Percentiles rank a stretch among this genome's conserved stretches.
Conservation (phyloP, 2,113 vertebrate genomes). For the Pituophis catenifer region DNA sequence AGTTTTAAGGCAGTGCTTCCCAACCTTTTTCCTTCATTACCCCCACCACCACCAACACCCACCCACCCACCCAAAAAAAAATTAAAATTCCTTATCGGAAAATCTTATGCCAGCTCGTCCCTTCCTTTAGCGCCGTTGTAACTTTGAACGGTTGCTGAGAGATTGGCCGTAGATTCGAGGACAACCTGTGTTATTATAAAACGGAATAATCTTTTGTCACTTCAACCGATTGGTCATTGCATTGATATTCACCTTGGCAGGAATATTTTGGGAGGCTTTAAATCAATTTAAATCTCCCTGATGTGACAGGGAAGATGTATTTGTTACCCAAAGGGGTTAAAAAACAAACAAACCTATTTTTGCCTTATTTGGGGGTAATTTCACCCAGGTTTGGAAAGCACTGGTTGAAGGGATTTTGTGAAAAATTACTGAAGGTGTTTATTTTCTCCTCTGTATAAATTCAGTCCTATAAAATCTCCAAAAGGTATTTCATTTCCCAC, state of each 20-base stretch:
- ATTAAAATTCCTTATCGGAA: background rate
- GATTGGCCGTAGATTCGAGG: too few relatives aligned
- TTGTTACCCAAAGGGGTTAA: background rate
- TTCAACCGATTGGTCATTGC: background rate
- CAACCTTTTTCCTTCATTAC: background rate
- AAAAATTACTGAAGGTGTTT: background rate
- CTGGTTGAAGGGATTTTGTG: background rate
- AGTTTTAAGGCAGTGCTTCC: background rate
- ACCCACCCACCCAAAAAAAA: too few relatives aligned
- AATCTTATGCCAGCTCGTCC: background rate
- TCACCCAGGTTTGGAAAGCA: background rate
- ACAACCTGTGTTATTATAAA: background rate
- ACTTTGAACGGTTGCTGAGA: background rate
- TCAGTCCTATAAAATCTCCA: background rate
- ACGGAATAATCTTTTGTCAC: background rate
- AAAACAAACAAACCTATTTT: background rate
- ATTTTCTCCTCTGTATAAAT: background rate
- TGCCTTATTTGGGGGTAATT: background rate
- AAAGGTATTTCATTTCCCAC: background rate
- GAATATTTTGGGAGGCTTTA: background rate
- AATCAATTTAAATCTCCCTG: background rate
- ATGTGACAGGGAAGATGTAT: background rate
- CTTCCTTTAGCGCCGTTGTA: background rate
- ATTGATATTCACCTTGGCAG: background rate
- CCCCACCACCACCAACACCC: too few relatives aligned